Evolutionary conservation across 1,140 invertebrate genomes (phyloP).

Genomic region (Anadara kagoshimensis): DNA sequence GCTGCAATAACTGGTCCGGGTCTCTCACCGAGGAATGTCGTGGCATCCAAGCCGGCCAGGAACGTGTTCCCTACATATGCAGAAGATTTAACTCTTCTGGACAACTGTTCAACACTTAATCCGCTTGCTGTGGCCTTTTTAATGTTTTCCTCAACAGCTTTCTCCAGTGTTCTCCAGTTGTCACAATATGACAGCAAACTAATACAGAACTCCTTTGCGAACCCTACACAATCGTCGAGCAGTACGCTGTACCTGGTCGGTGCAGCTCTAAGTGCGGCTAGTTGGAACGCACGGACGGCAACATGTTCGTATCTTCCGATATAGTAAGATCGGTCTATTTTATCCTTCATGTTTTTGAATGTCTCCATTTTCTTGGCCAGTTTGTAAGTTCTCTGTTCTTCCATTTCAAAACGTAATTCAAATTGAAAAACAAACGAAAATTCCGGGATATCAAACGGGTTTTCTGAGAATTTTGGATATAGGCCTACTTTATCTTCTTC

Average conservation of each 20-base stretch:
- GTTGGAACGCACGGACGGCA: constrained; percentile 15
- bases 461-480: constrained; percentile 4
- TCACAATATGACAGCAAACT: constrained; percentile 24
- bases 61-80: constrained; percentile 24
- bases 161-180: constrained; percentile 25
- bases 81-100: constrained; percentile 22
- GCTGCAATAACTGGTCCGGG: not conserved
- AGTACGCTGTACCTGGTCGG: constrained; percentile 35
- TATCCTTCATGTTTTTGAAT: constrained; percentile 19
- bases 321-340: constrained; percentile 27
- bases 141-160: constrained; percentile 21
- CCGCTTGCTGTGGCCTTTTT: constrained; percentile 26
- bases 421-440: constrained; percentile 14
- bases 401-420: constrained; percentile 34
- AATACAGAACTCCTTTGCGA: constrained; percentile 38
- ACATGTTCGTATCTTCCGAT: constrained; percentile 27
- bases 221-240: constrained; percentile 41
- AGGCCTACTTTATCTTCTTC: not conserved
- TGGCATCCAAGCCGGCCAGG: constrained; percentile 19
- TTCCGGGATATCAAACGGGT: constrained; percentile 28
- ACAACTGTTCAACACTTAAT: constrained; percentile 30
- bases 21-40: not conserved
- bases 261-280: constrained; percentile 33
- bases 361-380: constrained; percentile 15
- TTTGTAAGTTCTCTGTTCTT: constrained; percentile 28